Conservation (phyloP, 2,797 vertebrate genomes). For the Phrynocephalus guinanensis region DNA sequence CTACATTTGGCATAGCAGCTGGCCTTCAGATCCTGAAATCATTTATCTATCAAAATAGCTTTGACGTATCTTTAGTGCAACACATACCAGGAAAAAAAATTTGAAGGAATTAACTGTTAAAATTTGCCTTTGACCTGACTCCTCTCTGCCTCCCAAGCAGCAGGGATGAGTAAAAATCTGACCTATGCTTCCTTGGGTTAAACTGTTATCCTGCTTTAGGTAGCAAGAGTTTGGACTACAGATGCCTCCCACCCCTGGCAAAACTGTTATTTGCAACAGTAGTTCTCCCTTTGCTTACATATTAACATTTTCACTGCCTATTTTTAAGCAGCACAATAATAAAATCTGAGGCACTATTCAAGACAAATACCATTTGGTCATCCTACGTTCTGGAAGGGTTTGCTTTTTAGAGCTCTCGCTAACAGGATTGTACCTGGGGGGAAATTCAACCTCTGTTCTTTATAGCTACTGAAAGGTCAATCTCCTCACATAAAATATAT, state of each 20-base stretch:
- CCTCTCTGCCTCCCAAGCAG: neutral
- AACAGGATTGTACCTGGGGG: slow-evolving; percentile 41
- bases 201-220: neutral
- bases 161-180: slow-evolving; percentile 19
- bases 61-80: slow-evolving; percentile 10
- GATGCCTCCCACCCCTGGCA: neutral
- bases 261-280: neutral
- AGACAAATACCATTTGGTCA: slow-evolving; percentile 1
- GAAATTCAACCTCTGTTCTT: neutral
- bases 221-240: neutral
- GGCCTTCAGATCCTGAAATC: neutral
- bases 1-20: slow-evolving; percentile 13
- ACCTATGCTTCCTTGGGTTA: slow-evolving; percentile 21
- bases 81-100: slow-evolving; percentile 8
- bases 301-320: neutral
- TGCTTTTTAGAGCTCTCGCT: slow-evolving; percentile 44
- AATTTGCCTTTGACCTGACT: neutral
- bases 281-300: slow-evolving; percentile 36
- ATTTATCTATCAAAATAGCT: slow-evolving; percentile 13
- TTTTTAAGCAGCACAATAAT: neutral
- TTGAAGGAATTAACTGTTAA: neutral
- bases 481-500: slow-evolving; percentile 40
- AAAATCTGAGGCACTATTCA: slow-evolving; percentile 17
- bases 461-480: slow-evolving; percentile 43
- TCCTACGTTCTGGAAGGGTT: slow-evolving; percentile 41